phyloP scores from a whole-genome alignment of 2,888 invertebrate species.

The Nasonovia ribisnigri region DNA sequence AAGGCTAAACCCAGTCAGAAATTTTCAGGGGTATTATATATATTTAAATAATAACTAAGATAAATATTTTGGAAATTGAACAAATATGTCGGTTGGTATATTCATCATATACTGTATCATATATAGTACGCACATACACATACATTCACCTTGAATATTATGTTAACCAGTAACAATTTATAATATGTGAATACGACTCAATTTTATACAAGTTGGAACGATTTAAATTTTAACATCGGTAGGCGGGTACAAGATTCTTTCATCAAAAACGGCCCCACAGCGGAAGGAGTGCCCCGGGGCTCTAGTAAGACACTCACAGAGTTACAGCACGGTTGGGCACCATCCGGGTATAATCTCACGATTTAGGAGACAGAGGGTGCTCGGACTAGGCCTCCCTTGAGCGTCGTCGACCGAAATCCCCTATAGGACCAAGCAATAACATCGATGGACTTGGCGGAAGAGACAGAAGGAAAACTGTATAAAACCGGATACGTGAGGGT shows the following conservation, averaged over 20 bases:
- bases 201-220: background rate
- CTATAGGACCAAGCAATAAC: too few relatives aligned
- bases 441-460: too few relatives aligned
- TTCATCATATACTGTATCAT: background rate
- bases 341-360: too few relatives aligned
- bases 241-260: background rate
- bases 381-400: too few relatives aligned
- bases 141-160: background rate
- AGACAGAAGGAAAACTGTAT: too few relatives aligned
- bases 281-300: too few relatives aligned
- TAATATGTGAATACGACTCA: background rate
- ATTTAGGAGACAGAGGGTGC: too few relatives aligned
- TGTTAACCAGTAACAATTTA: background rate
- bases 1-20: background rate
- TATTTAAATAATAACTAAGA: background rate
- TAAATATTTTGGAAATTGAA: background rate
- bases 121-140: background rate
- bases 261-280: too few relatives aligned
- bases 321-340: too few relatives aligned
- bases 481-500: too few relatives aligned
- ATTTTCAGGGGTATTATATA: background rate
- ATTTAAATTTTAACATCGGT: background rate
- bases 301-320: too few relatives aligned
- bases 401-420: too few relatives aligned
- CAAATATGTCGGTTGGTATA: background rate